phyloP scores from a whole-genome alignment of 1,140 invertebrate genomes.

The Asbolus verrucosus region DNA sequence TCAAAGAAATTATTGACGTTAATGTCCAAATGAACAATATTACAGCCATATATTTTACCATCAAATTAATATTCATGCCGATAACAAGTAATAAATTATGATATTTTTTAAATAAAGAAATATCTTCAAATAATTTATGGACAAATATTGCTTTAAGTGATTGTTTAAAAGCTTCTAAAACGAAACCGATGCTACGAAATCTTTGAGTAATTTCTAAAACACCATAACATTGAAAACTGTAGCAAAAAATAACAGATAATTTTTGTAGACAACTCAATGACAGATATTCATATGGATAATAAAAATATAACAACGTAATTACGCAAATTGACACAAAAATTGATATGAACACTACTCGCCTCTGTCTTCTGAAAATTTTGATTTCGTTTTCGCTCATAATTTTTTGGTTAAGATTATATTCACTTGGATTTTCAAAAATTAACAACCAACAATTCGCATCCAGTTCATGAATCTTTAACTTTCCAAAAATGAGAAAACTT shows the following conservation, averaged over 20 bases:
- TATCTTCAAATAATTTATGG: neutral
- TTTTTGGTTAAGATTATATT: neutral
- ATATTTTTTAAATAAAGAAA: neutral
- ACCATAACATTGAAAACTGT: neutral
- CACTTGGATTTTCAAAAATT: neutral
- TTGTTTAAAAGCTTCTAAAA: neutral
- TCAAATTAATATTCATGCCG: neutral
- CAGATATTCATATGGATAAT: conserved; percentile 3
- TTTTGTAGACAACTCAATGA: neutral
- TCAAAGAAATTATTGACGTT: conserved; percentile 1
- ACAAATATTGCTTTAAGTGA: neutral
- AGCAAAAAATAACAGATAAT: neutral
- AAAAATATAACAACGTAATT: neutral
- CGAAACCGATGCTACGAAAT: neutral
- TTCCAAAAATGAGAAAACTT: neutral
- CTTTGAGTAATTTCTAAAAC: conserved; percentile 1
- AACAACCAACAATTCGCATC: conserved; percentile 4
- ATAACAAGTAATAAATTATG: neutral
- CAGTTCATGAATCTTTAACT: neutral
- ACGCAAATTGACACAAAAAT: neutral
- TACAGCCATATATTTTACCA: neutral
- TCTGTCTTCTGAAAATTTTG: neutral
- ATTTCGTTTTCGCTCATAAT: neutral
- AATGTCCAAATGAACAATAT: neutral
- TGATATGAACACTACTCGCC: neutral